These are phyloP conservation scores for Aurelia sp. DNA, from an alignment of 30 jellyfish, hydroid and myxozoan species.

Conservation along the genomic window DNA sequence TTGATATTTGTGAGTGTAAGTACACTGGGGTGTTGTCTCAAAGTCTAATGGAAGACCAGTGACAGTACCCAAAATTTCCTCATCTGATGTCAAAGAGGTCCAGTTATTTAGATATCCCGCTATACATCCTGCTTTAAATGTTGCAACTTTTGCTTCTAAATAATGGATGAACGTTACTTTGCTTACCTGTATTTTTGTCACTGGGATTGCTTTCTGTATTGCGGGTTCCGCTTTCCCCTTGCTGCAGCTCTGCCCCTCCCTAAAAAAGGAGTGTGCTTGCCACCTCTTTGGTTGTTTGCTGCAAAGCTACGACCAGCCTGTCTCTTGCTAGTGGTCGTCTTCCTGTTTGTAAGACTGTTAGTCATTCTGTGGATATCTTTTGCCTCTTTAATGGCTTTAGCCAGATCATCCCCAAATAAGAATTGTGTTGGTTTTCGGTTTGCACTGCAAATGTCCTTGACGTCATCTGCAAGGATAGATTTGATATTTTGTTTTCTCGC, in stretches of 20 bases:
- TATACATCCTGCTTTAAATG: slow-evolving; percentile 46
- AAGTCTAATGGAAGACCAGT: slow-evolving; percentile 13
- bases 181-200: background rate
- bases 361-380: slow-evolving; percentile 10
- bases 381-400: too few species aligned
- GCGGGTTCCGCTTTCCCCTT: background rate
- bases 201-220: background rate
- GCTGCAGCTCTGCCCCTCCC: slow-evolving; percentile 26
- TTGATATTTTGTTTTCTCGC: too few species aligned
- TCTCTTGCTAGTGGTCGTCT: slow-evolving; percentile 4
- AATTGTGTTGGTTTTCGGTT: slow-evolving; percentile 8
- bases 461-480: too few species aligned
- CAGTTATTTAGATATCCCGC: slow-evolving; percentile 1
- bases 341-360: background rate
- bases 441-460: too few species aligned
- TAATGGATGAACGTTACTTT: background rate
- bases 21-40: background rate
- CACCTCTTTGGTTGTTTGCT: background rate
- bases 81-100: slow-evolving; percentile 18
- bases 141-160: slow-evolving; percentile 19
- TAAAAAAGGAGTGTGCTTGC: slow-evolving; percentile 9
- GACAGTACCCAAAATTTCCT: slow-evolving; percentile 15
- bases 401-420: too few species aligned
- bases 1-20: background rate
- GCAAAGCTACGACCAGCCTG: slow-evolving; percentile 1